Conservation (phyloP, 2,113 vertebrate genomes). For the Nematolebias whitei region DNA sequence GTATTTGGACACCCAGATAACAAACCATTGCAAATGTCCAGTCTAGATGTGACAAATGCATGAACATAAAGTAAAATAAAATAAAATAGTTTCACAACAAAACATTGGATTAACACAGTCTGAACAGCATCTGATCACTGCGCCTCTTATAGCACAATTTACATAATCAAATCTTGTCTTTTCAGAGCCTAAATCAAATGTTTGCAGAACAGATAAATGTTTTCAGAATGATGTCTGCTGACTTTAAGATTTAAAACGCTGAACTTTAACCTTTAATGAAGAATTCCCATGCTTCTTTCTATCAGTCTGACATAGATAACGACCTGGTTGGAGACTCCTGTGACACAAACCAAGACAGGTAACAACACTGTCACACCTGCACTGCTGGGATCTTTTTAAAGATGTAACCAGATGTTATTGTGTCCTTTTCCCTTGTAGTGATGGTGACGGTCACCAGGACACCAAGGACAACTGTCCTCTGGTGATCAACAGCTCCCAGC, state of each 20-base stretch:
- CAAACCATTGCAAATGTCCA: too few relatives aligned
- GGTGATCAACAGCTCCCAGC: constrained; percentile 94
- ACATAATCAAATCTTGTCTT: neutral
- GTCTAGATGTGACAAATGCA: too few relatives aligned
- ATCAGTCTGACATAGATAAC: constrained; percentile 93
- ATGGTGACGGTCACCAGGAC: constrained; percentile 97
- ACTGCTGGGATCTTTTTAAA: neutral
- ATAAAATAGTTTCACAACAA: too few relatives aligned
- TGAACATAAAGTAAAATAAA: too few relatives aligned
- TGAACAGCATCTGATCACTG: too few relatives aligned
- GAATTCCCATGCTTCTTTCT: constrained; percentile 46
- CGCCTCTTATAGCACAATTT: neutral
- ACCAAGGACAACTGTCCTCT: constrained; percentile 96
- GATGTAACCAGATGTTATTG: neutral
- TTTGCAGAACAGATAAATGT: neutral
- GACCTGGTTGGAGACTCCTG: constrained; percentile 98
- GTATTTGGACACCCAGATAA: too few relatives aligned
- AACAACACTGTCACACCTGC: constrained; percentile 4
- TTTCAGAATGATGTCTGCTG: too few relatives aligned
- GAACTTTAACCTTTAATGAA: neutral
- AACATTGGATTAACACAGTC: too few relatives aligned
- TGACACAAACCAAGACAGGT: constrained; percentile 99
- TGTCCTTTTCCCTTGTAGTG: constrained; percentile 73
- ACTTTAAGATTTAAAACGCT: too few relatives aligned
- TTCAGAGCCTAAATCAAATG: too few relatives aligned